These are phyloP conservation scores for Dromaius novaehollandiae DNA, from an alignment of 2,113 vertebrate species.

Conservation along the genomic window DNA sequence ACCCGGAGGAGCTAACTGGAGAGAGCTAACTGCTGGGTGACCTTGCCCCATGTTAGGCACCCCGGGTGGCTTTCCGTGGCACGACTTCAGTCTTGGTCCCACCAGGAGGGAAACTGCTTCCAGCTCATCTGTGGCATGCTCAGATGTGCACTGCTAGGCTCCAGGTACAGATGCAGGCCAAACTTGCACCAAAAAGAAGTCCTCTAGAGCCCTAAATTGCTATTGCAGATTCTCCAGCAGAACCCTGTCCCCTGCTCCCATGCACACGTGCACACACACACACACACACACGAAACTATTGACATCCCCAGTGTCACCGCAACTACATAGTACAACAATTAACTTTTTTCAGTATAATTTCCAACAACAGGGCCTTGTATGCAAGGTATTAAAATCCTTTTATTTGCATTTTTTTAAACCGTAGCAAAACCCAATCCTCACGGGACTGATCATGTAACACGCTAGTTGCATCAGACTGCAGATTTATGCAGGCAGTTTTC, in stretches of 20 bases:
- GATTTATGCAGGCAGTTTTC: neutral
- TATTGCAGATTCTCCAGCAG: neutral
- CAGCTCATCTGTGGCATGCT: neutral
- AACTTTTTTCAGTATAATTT: neutral
- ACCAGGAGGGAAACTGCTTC: neutral
- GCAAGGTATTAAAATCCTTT: neutral
- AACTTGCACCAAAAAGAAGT: neutral
- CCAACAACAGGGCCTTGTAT: neutral
- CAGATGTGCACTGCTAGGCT: neutral
- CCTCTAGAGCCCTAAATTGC: neutral
- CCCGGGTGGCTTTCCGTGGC: neutral
- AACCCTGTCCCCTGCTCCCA: neutral
- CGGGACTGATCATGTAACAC: neutral
- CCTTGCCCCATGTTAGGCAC: accelerated
- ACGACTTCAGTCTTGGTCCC: neutral
- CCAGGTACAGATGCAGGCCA: neutral
- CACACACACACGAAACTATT: neutral
- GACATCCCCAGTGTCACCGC: neutral
- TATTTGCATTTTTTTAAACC: neutral
- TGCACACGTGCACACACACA: neutral
- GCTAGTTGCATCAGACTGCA: neutral
- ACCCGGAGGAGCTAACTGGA: accelerated
- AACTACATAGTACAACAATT: accelerated
- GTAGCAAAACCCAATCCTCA: neutral
- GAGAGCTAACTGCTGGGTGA: neutral